Evolutionary conservation across 2,888 invertebrate genomes (phyloP), one percentile per base, ranked within the genome.

Genomic region (Aromia moschata): DNA sequence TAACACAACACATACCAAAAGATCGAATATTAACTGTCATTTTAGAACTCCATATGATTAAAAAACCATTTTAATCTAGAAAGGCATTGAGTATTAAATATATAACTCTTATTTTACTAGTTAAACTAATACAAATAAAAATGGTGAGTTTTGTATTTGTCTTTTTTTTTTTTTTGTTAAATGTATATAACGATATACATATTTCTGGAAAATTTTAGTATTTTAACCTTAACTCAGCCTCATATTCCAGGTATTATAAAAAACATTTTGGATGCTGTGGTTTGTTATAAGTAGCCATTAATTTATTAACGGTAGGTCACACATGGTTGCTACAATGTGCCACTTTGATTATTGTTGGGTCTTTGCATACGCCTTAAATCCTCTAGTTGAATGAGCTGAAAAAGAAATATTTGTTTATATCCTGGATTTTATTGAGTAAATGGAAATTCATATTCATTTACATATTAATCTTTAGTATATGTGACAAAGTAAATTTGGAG

Each of bases 371-470:
- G 74, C 70, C 78, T 71, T 51, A 84, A 84, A 77, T 90, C 90
- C 12, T 90, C 90, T 40, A 90, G 84, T 83, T 90, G 89, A 68
- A 90, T 90, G 51, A 90, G 82, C 77, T 90, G 61, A 45, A 77
- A 77, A 56, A 67, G 65, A 45, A 64, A 66, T n/a, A n/a, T n/a
- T n/a, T n/a, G n/a, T n/a, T n/a, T n/a, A n/a, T n/a, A n/a, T n/a
- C n/a, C n/a, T n/a, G n/a, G n/a, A n/a, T n/a, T n/a, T n/a, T n/a
- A n/a, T n/a, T n/a, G n/a, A n/a, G n/a, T n/a, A n/a, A n/a, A n/a
- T n/a, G n/a, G n/a, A n/a, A n/a, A n/a, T n/a, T n/a, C n/a, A n/a
- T n/a, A n/a, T n/a, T n/a, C n/a, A n/a, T n/a, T n/a, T n/a, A n/a
- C n/a, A n/a, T n/a, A n/a, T n/a, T n/a, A n/a, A n/a, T n/a, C n/a